These are phyloP conservation scores for Lepidurus couesii DNA, from an alignment of 1,140 invertebrate species.

Conservation along the genomic window DNA sequence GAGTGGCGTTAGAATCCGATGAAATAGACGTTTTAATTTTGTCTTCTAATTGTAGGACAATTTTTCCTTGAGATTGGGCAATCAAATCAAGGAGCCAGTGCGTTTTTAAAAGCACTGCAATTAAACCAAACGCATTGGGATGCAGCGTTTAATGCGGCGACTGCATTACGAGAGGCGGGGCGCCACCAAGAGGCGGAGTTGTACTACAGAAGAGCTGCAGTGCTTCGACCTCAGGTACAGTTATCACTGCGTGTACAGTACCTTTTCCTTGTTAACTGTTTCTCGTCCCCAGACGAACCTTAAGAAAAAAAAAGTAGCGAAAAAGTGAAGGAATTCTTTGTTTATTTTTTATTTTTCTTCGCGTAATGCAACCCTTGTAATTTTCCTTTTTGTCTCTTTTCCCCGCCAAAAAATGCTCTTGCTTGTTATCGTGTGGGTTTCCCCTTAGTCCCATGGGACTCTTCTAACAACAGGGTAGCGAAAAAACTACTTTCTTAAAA, in stretches of 20 bases:
- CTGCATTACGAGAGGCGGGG: slow-evolving; percentile 47
- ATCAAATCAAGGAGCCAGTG: not conserved
- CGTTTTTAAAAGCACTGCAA: not conserved
- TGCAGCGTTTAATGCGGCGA: slow-evolving; percentile 51
- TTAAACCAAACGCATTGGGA: slow-evolving; percentile 47
- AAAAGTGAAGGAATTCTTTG: not conserved
- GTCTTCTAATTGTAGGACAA: not conserved
- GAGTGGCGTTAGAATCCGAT: too few relatives aligned
- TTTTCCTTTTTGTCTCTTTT: not conserved
- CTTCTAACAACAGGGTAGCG: not conserved
- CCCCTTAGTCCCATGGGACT: not conserved
- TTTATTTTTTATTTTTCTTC: not conserved
- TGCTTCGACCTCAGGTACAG: slow-evolving; percentile 31
- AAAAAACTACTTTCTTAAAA: too few relatives aligned
- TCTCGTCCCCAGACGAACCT: not conserved
- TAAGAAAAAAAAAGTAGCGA: not conserved
- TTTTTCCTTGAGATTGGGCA: slow-evolving; percentile 5
- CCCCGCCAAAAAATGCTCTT: not conserved
- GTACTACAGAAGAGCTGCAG: slow-evolving; percentile 43
- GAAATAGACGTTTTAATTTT: too few relatives aligned
- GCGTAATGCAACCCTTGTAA: not conserved
- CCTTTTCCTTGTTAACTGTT: not conserved
- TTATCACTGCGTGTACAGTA: too few relatives aligned
- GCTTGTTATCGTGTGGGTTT: slow-evolving; percentile 11
- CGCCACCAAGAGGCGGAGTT: slow-evolving; percentile 48